Conservation (phyloP, 2,797 vertebrate species). For the Monodelphis domestica region DNA sequence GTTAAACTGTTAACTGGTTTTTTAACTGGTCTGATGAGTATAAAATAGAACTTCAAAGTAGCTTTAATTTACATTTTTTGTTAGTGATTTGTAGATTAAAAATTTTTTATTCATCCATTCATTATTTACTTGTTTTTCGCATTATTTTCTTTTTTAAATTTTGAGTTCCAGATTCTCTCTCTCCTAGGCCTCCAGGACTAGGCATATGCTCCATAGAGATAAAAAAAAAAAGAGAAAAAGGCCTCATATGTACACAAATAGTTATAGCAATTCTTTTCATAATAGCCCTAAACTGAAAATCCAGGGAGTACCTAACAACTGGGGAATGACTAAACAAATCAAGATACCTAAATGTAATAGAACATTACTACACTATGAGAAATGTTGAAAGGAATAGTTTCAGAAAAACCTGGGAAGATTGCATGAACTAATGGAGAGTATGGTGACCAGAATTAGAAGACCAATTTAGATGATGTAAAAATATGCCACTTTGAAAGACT, state of each 20-base stretch:
- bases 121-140: too few species aligned
- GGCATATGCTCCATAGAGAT: background rate
- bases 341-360: background rate
- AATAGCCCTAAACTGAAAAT: background rate
- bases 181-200: too few species aligned
- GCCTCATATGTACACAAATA: background rate
- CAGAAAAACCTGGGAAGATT: background rate
- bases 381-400: background rate
- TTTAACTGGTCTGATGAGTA: too few species aligned
- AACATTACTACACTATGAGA: background rate
- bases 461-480: background rate
- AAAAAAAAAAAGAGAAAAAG: background rate
- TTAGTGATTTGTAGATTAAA: too few species aligned
- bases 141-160: too few species aligned
- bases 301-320: background rate
- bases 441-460: background rate
- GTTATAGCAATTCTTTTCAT: background rate
- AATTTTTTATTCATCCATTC: too few species aligned
- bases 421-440: background rate
- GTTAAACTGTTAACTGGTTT: too few species aligned
- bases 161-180: too few species aligned
- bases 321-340: background rate
- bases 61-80: too few species aligned
- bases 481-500: background rate
- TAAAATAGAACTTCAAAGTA: too few species aligned